Base-by-base conservation (phyloP, 2,888 invertebrate species). In the Drosophila anceps region DNA sequence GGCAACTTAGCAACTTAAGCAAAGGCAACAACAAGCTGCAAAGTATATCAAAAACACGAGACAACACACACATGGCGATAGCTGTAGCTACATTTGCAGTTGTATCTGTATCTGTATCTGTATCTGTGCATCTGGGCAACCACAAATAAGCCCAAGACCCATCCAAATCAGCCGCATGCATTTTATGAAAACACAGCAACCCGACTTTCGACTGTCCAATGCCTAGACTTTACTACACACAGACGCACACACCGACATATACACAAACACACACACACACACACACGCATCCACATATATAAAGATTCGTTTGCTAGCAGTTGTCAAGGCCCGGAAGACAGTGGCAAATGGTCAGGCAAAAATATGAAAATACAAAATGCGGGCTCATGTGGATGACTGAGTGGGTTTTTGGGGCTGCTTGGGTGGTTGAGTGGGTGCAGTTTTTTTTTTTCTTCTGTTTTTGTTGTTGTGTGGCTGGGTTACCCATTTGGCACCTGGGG, bases 401-500 rank as follows among this genome's bases (percentile, higher is more conserved):
- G 39, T 44, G 8, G 31, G 27, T 39, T 15, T 31, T 41, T 29
- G 54, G 33, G 10, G 15, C 15, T 27, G 46, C 35, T 31, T 31
- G 35, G 39, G 18, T 39, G 44, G 41, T 53, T 46, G 35, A 46
- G 29, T 43, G 53, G 31, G 48, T 48, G 48, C 27, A 39, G n/a
- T 39, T 39, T 37, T 27, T 3, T 18, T 39, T 39, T 15, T 37
- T 15, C 9, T 39, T 39, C n/a, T 18, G 1, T 18, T 39, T 8
- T 31, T 31, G 4, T 31, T 31, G 29, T 1, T 13, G 35, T 27
- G 20, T 27, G 1, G 13, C 31, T 37, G 48, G 57, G 75, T 54
- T 74, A 62, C 79, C 67, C 68, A 79, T 78, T 70, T 76, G 88
- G 79, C 88, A 87, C 81, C 88, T 84, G 87, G 86, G 84, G 86